Base-by-base conservation (phyloP, 1,140 invertebrate genomes). In the Heliconius nattereri region DNA sequence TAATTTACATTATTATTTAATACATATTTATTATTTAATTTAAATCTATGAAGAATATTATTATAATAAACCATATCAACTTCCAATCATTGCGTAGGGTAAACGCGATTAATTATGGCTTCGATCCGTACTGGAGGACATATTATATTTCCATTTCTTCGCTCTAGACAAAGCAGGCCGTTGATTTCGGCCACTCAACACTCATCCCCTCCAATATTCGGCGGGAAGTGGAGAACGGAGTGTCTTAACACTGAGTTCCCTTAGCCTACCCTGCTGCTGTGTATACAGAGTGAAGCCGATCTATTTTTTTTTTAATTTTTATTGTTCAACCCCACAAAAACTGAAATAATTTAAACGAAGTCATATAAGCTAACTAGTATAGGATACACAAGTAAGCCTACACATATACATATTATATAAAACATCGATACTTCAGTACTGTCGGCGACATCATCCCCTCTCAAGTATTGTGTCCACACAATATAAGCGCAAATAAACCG, bases 401-500 rank as follows among this genome's bases (percentile, higher is more conserved):
- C 60, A 66, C n/a, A 66, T 66, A 26, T 23, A 66, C n/a, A 29
- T 26, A 66, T 52, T 2, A 52, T 52, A 52, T 52, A 52, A 52
- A 52, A 26, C 60, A 29, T 66, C 60, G 60, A 66, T 76, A 37
- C 75, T 76, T 70, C 60, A 81, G 79, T 81, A 81, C 76, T 78
- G 80, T 75, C 80, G 80, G 80, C 74, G 81, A 83, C 81, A 78
- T 83, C 73, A 83, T 83, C 81, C 91, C 83, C 83, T 66, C 87
- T 89, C 85, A 85, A 91, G 91, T 89, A 92, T 91, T 92, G 91
- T 91, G 91, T 91, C 81, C 81, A 92, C 90, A 92, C 91, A 92
- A 92, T 92, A 91, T 91, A 87, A 86, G 89, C 89, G 89, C 91
- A 92, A 92, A 92, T 91, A 92, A 91, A 92, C 90, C 90, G 86